phyloP scores from a whole-genome alignment of 2,113 vertebrate genomes.

The Cololabis saira region DNA sequence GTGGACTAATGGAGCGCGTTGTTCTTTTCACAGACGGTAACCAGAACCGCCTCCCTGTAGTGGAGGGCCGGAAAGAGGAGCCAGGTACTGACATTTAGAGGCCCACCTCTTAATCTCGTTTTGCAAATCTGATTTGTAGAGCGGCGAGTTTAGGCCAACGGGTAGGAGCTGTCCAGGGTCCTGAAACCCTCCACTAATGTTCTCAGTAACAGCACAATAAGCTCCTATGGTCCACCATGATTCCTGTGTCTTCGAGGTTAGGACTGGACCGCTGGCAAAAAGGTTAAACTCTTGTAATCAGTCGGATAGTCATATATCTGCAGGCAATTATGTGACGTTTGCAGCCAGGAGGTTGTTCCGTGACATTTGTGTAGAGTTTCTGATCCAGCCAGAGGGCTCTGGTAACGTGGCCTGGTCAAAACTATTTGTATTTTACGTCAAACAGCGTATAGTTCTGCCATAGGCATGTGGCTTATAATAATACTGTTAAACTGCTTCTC shows the following conservation, averaged over 20 bases:
- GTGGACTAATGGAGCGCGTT: conserved; percentile 60
- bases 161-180: conserved; percentile 34
- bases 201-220: background rate
- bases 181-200: conserved; percentile 27
- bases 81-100: conserved; percentile 64
- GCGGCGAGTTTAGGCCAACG: background rate
- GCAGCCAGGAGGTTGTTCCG: conserved; percentile 12
- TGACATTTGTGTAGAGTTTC: background rate
- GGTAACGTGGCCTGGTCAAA: too few species aligned
- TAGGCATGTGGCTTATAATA: too few species aligned
- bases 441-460: too few species aligned
- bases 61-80: conserved; percentile 48
- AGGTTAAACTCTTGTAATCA: conserved; percentile 27
- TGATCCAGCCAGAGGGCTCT: too few species aligned
- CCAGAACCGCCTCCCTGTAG: conserved; percentile 50
- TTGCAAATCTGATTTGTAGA: conserved; percentile 57
- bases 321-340: conserved; percentile 7
- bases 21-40: conserved; percentile 62
- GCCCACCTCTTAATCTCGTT: conserved; percentile 57
- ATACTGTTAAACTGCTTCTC: too few species aligned
- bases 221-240: background rate
- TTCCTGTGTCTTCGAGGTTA: background rate
- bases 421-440: too few species aligned
- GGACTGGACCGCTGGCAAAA: conserved; percentile 3
- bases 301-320: background rate